These are phyloP conservation scores for Ranitomeya imitator DNA, from an alignment of 2,113 vertebrate genomes.

Conservation along the genomic window DNA sequence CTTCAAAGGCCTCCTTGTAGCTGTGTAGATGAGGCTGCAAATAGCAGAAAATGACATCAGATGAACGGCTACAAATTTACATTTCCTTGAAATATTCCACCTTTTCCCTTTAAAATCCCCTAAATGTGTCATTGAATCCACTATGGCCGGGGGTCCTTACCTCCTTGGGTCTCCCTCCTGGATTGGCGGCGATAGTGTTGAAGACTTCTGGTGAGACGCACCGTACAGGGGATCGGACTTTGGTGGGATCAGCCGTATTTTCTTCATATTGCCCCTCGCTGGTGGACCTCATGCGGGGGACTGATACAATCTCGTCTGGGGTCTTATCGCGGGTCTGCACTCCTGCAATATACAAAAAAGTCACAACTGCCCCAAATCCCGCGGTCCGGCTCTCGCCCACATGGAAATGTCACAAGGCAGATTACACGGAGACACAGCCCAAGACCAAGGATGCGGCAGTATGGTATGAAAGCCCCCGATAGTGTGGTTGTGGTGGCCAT, in stretches of 20 bases:
- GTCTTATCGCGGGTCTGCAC: conserved; percentile 77
- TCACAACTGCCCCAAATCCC: not conserved
- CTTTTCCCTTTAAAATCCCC: too few relatives aligned
- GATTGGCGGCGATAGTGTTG: conserved; percentile 92
- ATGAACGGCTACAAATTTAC: too few relatives aligned
- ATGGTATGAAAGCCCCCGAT: too few relatives aligned
- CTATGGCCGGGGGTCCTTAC: conserved; percentile 66
- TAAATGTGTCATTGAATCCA: not conserved
- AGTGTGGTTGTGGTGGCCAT: too few relatives aligned
- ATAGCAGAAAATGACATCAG: not conserved
- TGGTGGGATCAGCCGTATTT: conserved; percentile 68
- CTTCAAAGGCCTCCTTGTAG: conserved; percentile 97
- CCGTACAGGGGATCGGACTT: conserved; percentile 83
- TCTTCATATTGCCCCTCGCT: conserved; percentile 85
- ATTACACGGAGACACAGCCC: not conserved
- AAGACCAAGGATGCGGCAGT: too few relatives aligned
- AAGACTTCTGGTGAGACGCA: conserved; percentile 92
- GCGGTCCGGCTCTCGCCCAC: not conserved
- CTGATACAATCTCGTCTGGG: conserved; percentile 69
- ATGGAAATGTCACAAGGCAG: not conserved
- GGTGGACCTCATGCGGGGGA: conserved; percentile 72
- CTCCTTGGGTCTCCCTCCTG: conserved; percentile 97
- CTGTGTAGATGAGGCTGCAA: conserved; percentile 93
- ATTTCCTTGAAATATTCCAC: not conserved
- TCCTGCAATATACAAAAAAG: conserved; percentile 69